These are phyloP conservation scores for Poeciliopsis turrubarensis DNA, from an alignment of 2,113 vertebrate species.

Conservation along the genomic window DNA sequence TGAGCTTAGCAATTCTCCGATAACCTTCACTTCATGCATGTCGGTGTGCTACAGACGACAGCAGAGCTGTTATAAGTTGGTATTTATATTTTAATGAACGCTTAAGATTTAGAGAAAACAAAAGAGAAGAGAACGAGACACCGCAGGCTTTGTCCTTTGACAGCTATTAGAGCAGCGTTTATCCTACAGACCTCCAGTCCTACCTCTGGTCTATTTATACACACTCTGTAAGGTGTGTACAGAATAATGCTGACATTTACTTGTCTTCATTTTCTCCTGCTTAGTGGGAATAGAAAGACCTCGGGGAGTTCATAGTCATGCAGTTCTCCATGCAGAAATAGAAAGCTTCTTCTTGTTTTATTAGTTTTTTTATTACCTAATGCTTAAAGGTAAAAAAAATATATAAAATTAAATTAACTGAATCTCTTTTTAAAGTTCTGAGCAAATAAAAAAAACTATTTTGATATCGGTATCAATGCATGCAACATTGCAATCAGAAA, in stretches of 20 bases:
- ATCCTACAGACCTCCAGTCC: constrained; percentile 54
- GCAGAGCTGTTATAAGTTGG: constrained; percentile 20
- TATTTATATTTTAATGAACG: constrained; percentile 31
- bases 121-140: constrained; percentile 29
- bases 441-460: neutral
- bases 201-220: constrained; percentile 62
- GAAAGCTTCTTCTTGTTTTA: constrained; percentile 1
- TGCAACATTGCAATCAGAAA: neutral
- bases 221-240: constrained; percentile 27
- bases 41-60: constrained; percentile 48
- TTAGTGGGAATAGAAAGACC: constrained; percentile 18
- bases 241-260: constrained; percentile 42
- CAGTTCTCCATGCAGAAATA: constrained; percentile 1
- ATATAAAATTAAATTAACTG: neutral
- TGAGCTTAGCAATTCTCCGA: constrained; percentile 58
- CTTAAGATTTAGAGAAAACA: constrained; percentile 1
- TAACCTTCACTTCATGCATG: constrained; percentile 53
- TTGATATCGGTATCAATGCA: neutral
- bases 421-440: neutral
- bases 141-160: constrained; percentile 53
- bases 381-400: neutral
- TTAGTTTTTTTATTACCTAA: neutral
- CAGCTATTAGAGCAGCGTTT: constrained; percentile 67
- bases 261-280: constrained; percentile 23
- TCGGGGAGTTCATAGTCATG: neutral